Evolutionary conservation across 2,888 invertebrate genomes (phyloP), one percentile per base, ranked within the genome.

Genomic region (Anoplius nigerrimus): DNA sequence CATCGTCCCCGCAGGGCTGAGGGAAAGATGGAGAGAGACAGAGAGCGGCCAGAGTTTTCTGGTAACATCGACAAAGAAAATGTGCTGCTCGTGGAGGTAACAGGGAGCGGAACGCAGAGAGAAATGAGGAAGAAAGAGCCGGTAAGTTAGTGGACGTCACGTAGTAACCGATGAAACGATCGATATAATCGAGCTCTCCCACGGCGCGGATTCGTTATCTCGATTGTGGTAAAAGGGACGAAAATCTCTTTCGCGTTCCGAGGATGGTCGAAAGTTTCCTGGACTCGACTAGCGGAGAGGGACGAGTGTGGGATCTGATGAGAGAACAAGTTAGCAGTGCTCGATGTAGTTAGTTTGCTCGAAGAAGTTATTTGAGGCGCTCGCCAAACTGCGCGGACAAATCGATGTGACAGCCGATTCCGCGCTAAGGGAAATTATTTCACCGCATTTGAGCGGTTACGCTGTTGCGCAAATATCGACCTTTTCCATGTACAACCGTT

Each of bases 151-250:
- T 53, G 74, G 52, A 68, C 71, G 75, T 69, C 72, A 63, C 74
- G 78, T 74, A 78, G 69, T 72, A 67, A 75, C 57, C 66, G 67
- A 72, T 75, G 75, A 74, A 74, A 75, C 69, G 78, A 78, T 75
- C 78, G 78, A 78, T 78, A 78, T 78, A 78, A 78, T 78, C 75
- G 71, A 20, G 53, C 34, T 53, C 60, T 56, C 56, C 53, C 69
- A 21, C 42, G 62, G 54, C 71, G 71, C 55, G 63, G 72, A 78
- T 78, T 78, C 78, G 75, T 78, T 78, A 78, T 75, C 75, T 71
- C 69, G 74, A 78, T 75, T 78, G 74, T 71, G 62, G 62, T 6
- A 55, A 57, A 62, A 45, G 62, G 66, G 46, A 66, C 57, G 56
- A 53, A 78, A 78, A 76, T 74, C 69, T 74, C 66, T 69, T 68